Percentiles rank a stretch among this genome's conserved stretches.
These are phyloP conservation scores for Drosophila sp. DNA, from an alignment of 1,140 invertebrate species.

Conservation along the genomic window DNA sequence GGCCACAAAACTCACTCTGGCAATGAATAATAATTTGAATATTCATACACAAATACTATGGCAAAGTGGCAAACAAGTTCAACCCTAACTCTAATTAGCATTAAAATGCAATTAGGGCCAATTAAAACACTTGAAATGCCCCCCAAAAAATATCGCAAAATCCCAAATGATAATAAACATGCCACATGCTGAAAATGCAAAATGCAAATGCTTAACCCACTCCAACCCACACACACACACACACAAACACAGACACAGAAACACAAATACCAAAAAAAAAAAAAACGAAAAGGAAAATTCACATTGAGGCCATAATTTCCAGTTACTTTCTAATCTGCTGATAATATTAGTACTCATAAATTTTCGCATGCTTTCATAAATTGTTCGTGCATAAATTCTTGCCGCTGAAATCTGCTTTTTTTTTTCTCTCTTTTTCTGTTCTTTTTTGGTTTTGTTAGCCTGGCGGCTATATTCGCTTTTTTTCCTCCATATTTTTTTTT, in stretches of 20 bases:
- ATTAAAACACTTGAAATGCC: constrained; percentile 51
- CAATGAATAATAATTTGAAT: constrained; percentile 33
- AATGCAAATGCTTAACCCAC: constrained; percentile 20
- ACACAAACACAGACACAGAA: neutral
- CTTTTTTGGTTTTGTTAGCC: constrained; percentile 5
- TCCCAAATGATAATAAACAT: constrained; percentile 54
- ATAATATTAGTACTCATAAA: constrained; percentile 66
- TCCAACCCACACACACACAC: neutral
- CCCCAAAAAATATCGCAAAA: constrained; percentile 29
- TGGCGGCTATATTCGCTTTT: neutral
- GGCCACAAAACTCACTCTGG: neutral
- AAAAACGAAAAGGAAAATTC: constrained; percentile 5
- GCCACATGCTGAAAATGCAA: constrained; percentile 40
- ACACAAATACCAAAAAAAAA: neutral
- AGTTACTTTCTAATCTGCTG: constrained; percentile 67
- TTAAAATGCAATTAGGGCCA: constrained; percentile 57
- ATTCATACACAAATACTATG: constrained; percentile 16
- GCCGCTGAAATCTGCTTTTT: constrained; percentile 45
- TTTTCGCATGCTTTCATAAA: constrained; percentile 62
- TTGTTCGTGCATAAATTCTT: constrained; percentile 60
- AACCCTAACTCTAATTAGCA: constrained; percentile 44
- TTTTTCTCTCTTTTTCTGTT: constrained; percentile 7
- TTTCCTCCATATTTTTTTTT: neutral
- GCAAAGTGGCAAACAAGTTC: constrained; percentile 14
- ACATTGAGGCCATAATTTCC: constrained; percentile 55